Evolutionary conservation across 2,113 vertebrate species (phyloP), one percentile per base, ranked within the genome.

Genomic region (Phrynosoma platyrhinos): DNA sequence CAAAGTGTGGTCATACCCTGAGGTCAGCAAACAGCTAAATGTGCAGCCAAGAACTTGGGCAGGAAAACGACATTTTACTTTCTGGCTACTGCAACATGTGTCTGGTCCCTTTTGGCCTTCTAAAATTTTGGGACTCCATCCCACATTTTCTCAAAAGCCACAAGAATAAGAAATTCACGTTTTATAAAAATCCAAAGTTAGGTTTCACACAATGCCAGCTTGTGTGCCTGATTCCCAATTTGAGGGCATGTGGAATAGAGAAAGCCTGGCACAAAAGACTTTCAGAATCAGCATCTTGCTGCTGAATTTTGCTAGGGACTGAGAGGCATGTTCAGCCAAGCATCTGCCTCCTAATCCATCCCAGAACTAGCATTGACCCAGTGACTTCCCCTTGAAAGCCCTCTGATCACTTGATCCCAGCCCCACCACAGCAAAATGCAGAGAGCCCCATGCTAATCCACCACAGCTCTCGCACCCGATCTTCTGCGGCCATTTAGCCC

Each of bases 401-500:
- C 30, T 23, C 36, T 21, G 30, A 5, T n/a, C 14, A 7, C 21
- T 20, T 81, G 42, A 32, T 52, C 71, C 9, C 55, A 40, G 64
- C 36, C 75, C 79, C 80, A n/a, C 30, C 23, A 53, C 62, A 82
- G 52, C 86, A 84, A 40, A 20, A 0, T 20, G 85, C 25, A 88
- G 85, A 87, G 82, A 75, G 25, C 64, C 82, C 25, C 2, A 72
- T 2, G 83, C 85, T 52, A 77, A 85, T 86, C 75, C 12, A 92
- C 85, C 76, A 88, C 87, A 91, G 74, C 90, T 90, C 90, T 90
- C 88, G 21, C 94, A 95, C 93, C 93, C 1, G 62, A 95, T 90
- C 95, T 96, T 87, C 95, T 96, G 89, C 64, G 88, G 58, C 91
- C 92, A 0, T 30, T 64, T 18, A 90, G 91, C 91, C 92, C 94